These are phyloP conservation scores for Hoplias malabaricus DNA, from an alignment of 2,113 vertebrate species.

Conservation along the genomic window DNA sequence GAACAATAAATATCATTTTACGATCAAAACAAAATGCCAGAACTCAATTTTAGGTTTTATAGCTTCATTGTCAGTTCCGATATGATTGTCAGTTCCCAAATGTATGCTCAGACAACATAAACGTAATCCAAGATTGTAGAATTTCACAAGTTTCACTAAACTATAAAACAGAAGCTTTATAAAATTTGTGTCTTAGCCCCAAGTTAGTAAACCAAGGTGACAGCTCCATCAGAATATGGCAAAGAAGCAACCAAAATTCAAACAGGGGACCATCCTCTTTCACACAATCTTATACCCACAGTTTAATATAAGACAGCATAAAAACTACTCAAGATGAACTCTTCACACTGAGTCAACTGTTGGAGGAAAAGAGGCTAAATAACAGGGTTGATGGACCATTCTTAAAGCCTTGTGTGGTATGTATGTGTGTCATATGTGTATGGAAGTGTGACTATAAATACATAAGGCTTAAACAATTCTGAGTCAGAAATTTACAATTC, in stretches of 20 bases:
- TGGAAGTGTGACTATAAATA: background rate
- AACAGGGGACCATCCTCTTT: background rate
- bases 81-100: too few relatives aligned
- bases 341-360: background rate
- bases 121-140: too few relatives aligned
- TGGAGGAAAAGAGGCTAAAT: background rate
- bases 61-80: too few relatives aligned
- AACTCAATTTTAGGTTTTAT: too few relatives aligned
- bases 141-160: too few relatives aligned
- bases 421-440: background rate
- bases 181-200: too few relatives aligned
- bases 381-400: background rate
- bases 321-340: constrained; percentile 33
- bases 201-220: too few relatives aligned
- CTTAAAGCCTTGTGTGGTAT: background rate
- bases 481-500: background rate
- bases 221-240: too few relatives aligned
- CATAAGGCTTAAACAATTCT: background rate
- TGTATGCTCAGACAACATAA: too few relatives aligned
- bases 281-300: background rate
- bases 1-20: too few relatives aligned
- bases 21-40: too few relatives aligned
- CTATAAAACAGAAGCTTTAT: too few relatives aligned
- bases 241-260: background rate
- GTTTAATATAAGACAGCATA: constrained; percentile 55